A percentile compares a stretch with the other conserved stretches of the same genome.
These are phyloP conservation scores for Synanthedon formicaeformis DNA, from an alignment of 2,888 invertebrate genomes.

Conservation along the genomic window DNA sequence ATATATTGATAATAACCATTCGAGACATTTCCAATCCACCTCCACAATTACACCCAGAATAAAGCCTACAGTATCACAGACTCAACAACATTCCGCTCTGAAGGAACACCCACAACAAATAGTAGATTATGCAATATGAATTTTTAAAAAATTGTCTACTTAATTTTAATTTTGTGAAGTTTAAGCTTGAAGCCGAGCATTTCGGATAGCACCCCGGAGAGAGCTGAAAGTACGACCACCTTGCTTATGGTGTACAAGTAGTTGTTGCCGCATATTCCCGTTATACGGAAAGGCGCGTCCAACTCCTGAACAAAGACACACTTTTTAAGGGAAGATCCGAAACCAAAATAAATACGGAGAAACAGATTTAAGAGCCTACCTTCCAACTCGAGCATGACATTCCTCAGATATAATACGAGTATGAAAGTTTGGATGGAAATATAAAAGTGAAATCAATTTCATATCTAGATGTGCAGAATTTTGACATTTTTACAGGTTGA, in stretches of 20 bases:
- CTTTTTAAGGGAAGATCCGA: background rate
- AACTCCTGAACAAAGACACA: constrained; percentile 75
- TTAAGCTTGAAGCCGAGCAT: constrained; percentile 96
- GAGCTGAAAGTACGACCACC: constrained; percentile 93
- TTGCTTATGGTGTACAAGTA: constrained; percentile 96
- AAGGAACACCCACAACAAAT: too few species aligned
- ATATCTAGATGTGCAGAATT: too few species aligned
- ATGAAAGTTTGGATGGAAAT: too few species aligned
- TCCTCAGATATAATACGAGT: too few species aligned
- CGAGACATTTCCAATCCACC: too few species aligned
- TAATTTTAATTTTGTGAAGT: constrained; percentile 95
- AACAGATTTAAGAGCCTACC: background rate
- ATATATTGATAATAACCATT: too few species aligned
- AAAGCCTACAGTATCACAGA: too few species aligned
- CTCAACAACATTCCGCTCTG: too few species aligned
- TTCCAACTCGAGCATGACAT: too few species aligned
- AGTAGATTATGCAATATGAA: background rate
- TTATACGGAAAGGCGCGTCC: constrained; percentile 97
- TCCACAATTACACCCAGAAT: too few species aligned
- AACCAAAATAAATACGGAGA: background rate
- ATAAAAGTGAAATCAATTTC: too few species aligned
- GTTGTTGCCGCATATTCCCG: constrained; percentile 95
- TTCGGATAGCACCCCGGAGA: constrained; percentile 96
- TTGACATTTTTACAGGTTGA: too few species aligned
- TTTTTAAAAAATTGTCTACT: constrained; percentile 45